Percentiles rank a stretch among this genome's conserved stretches.
Conservation (phyloP, 2,797 vertebrate genomes). For the Neoniphon sammara region DNA sequence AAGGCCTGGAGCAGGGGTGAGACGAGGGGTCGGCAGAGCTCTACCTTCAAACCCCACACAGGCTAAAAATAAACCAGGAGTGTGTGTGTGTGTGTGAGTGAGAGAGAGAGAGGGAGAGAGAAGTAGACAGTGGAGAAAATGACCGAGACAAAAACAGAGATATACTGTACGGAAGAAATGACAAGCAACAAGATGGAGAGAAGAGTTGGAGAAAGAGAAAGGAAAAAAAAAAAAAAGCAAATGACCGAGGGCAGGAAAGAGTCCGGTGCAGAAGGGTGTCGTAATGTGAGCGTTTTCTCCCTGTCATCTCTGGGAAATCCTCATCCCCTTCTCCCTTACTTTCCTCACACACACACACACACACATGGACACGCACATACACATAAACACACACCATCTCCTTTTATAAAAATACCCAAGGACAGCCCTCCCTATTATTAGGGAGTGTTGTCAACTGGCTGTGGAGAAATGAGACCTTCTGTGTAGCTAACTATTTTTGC, state of each 20-base stretch:
- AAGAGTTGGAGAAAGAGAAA: slow-evolving; percentile 18
- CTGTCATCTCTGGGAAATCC: slow-evolving; percentile 72
- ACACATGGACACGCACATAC: slow-evolving; percentile 17
- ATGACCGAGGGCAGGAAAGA: not conserved
- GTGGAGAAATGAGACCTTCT: slow-evolving; percentile 78
- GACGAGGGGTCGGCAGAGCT: slow-evolving; percentile 73
- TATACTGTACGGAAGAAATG: slow-evolving; percentile 54
- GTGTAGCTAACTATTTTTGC: slow-evolving; percentile 79
- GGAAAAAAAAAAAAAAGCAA: slow-evolving; percentile 8
- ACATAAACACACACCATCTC: slow-evolving; percentile 55
- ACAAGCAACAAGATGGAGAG: slow-evolving; percentile 35
- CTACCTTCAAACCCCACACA: slow-evolving; percentile 72
- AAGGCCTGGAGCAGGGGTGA: slow-evolving; percentile 79
- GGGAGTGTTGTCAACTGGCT: slow-evolving; percentile 80
- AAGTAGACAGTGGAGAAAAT: slow-evolving; percentile 49
- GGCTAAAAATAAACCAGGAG: slow-evolving; percentile 75
- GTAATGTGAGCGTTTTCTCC: slow-evolving; percentile 60
- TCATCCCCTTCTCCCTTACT: slow-evolving; percentile 69
- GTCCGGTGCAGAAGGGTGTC: slow-evolving; percentile 45
- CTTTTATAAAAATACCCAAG: slow-evolving; percentile 84
- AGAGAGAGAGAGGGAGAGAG: not conserved
- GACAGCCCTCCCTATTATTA: slow-evolving; percentile 84
- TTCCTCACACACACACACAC: slow-evolving; percentile 29
- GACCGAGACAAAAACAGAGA: slow-evolving; percentile 45
- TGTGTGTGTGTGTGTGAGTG: slow-evolving; percentile 43